phyloP scores from a whole-genome alignment of 1,140 invertebrate genomes.

The Mycetomoellerius zeteki region DNA sequence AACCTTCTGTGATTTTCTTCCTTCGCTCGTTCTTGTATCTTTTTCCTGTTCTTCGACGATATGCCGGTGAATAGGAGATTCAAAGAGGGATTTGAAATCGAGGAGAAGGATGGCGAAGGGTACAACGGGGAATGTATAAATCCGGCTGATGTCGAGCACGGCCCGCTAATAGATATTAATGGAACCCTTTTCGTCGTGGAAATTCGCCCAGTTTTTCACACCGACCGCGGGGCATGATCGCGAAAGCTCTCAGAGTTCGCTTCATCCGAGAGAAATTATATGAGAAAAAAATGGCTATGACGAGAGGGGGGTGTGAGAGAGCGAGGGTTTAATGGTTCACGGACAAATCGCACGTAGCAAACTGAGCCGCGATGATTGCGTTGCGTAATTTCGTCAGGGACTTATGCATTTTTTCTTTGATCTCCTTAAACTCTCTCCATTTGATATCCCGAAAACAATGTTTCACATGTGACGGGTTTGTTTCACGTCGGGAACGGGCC shows the following conservation, averaged over 20 bases:
- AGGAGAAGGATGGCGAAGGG: not conserved
- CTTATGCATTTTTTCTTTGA: constrained; percentile 55
- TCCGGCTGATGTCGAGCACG: constrained; percentile 76
- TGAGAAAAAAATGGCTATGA: constrained; percentile 56
- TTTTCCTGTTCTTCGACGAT: constrained; percentile 59
- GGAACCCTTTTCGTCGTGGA: constrained; percentile 74
- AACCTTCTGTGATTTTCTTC: constrained; percentile 42
- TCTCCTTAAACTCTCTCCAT: constrained; percentile 42
- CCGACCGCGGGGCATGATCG: constrained; percentile 59
- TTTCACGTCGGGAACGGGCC: constrained; percentile 13
- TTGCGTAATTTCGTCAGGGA: constrained; percentile 37
- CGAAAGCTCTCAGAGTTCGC: constrained; percentile 45
- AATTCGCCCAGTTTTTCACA: constrained; percentile 67
- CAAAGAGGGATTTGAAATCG: constrained; percentile 38
- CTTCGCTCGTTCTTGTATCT: constrained; percentile 36
- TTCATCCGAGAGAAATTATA: constrained; percentile 59
- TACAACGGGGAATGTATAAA: constrained; percentile 64
- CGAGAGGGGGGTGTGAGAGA: not conserved
- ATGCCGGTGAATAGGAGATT: constrained; percentile 50
- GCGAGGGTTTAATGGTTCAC: constrained; percentile 31
- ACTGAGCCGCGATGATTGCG: constrained; percentile 44
- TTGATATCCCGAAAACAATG: constrained; percentile 31
- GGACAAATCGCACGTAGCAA: constrained; percentile 41
- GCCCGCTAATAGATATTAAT: constrained; percentile 82
- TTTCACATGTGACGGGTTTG: constrained; percentile 25